A percentile compares a stretch with the other conserved stretches of the same genome.
phyloP scores from a whole-genome alignment of 2,888 invertebrate species.

The Dryobotodes eremita region DNA sequence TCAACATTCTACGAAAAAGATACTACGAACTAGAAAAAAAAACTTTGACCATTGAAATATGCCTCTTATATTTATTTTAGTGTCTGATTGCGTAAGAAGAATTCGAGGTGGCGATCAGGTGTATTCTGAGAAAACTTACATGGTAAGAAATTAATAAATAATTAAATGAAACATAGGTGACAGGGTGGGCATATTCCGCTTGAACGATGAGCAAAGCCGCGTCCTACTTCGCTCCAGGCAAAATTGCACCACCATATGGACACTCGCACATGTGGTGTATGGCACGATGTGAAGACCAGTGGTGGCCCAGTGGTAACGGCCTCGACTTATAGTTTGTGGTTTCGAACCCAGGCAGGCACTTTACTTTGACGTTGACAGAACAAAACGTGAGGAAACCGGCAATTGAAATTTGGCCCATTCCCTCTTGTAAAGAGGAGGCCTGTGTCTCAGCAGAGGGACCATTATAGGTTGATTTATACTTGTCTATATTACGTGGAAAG shows the following conservation, averaged over 20 bases:
- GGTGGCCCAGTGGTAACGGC: background rate
- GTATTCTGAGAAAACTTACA: constrained; percentile 35
- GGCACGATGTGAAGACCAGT: background rate
- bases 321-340: background rate
- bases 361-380: background rate
- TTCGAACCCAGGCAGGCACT: too few species aligned
- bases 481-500: background rate
- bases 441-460: too few species aligned
- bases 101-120: constrained; percentile 48
- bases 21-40: background rate
- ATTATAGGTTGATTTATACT: background rate
- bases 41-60: background rate
- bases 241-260: background rate
- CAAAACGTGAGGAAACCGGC: background rate
- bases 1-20: background rate
- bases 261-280: background rate
- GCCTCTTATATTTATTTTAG: background rate
- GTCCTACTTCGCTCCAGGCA: too few species aligned
- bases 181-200: background rate
- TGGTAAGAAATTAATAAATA: constrained; percentile 15
- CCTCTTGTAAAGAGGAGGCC: background rate
- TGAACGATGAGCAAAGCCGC: background rate
- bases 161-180: background rate
- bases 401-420: background rate
- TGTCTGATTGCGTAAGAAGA: constrained; percentile 36